Evolutionary conservation across 2,888 invertebrate genomes (phyloP).

Genomic region (Chaetoderma sp.): DNA sequence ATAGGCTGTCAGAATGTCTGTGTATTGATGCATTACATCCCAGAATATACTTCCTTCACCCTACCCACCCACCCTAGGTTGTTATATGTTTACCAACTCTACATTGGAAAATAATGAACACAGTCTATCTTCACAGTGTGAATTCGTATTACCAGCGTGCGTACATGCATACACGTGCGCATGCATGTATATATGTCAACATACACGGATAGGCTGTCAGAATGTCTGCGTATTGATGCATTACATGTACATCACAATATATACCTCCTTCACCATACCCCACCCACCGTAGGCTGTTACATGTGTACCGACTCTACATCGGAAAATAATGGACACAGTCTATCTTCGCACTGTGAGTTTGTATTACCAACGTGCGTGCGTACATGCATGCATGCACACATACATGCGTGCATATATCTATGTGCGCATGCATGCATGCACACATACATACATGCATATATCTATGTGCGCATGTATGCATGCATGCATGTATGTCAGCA

Average conservation of each 20-base stretch:
- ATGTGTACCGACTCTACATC: too few species aligned
- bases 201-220: not conserved
- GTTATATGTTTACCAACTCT: too few species aligned
- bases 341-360: too few species aligned
- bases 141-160: too few species aligned
- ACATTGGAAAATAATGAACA: too few species aligned
- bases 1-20: too few species aligned
- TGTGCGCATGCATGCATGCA: not conserved
- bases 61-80: too few species aligned
- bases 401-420: slow-evolving; percentile 6
- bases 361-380: not conserved
- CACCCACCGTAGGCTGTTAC: too few species aligned
- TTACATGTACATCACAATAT: not conserved
- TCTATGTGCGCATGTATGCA: not conserved
- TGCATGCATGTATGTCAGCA: not conserved
- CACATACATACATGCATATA: slow-evolving; percentile 6
- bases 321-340: too few species aligned
- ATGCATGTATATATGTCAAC: not conserved
- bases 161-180: not conserved
- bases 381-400: not conserved
- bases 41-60: too few species aligned
- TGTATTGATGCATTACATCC: too few species aligned
- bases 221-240: not conserved
- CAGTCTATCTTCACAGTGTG: too few species aligned
- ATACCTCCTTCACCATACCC: not conserved